A percentile compares a stretch with the other conserved stretches of the same genome.
Evolutionary conservation across 2,797 vertebrate species (phyloP).

Genomic region (Bradypodion ventrale): DNA sequence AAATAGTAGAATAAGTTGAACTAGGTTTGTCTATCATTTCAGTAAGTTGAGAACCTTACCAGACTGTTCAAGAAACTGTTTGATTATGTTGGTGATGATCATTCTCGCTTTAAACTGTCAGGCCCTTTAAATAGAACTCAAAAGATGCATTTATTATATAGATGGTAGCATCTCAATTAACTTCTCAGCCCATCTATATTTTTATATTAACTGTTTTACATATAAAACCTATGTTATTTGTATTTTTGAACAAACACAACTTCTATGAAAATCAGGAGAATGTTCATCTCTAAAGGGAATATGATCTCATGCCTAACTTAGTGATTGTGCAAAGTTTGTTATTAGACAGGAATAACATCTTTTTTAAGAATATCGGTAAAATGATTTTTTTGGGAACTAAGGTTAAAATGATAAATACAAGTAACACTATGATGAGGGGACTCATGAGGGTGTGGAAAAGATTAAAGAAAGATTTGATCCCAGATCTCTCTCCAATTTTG

Average conservation of each 20-base stretch:
- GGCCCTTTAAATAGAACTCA: background rate
- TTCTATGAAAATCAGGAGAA: background rate
- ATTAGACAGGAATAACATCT: background rate
- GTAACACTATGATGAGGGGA: too few species aligned
- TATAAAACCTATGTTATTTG: background rate
- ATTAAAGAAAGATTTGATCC: too few species aligned
- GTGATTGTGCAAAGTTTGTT: background rate
- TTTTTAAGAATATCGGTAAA: too few species aligned
- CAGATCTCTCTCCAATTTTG: too few species aligned
- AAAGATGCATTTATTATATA: background rate
- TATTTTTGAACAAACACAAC: background rate
- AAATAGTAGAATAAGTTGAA: background rate
- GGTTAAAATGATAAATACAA: too few species aligned
- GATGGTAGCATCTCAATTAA: background rate
- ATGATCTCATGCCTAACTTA: background rate
- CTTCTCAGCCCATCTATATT: background rate
- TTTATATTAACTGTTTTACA: background rate
- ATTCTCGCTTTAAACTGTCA: background rate
- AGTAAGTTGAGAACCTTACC: background rate
- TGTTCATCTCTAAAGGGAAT: background rate
- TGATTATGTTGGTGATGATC: background rate
- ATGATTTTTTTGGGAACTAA: too few species aligned
- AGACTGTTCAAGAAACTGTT: background rate
- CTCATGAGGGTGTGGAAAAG: too few species aligned
- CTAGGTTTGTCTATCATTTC: background rate